A percentile compares a stretch with the other conserved stretches of the same genome.
These are phyloP conservation scores for Apodemus agrarius DNA, from an alignment of 2,797 vertebrate genomes.

Conservation along the genomic window DNA sequence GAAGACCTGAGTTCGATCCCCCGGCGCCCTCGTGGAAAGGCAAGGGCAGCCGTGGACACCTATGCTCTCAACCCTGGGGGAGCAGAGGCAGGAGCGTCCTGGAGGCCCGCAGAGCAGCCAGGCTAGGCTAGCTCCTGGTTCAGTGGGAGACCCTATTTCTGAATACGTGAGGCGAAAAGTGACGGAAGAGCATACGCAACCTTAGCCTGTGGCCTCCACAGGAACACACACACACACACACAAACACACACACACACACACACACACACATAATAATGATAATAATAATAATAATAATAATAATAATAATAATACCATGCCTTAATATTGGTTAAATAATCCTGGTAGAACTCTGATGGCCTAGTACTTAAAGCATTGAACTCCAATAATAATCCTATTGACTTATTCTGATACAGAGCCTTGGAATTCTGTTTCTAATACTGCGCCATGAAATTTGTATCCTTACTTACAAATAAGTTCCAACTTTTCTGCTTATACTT, in stretches of 20 bases:
- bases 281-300: too few relatives aligned
- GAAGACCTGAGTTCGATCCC: neutral
- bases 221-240: neutral
- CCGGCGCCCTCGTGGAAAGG: neutral
- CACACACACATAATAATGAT: too few relatives aligned
- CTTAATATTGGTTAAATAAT: neutral
- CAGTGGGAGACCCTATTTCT: neutral
- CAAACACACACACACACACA: too few relatives aligned
- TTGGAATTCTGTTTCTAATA: neutral
- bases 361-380: neutral
- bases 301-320: neutral
- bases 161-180: neutral
- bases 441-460: neutral
- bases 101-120: neutral
- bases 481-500: slow-evolving; percentile 15
- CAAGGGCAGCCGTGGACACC: neutral
- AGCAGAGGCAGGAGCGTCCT: neutral
- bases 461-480: neutral
- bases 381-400: neutral
- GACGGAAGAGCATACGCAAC: neutral
- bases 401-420: neutral
- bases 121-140: neutral
- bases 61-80: neutral
- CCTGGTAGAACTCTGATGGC: neutral
- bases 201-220: neutral